Base-by-base conservation (phyloP, 2,888 invertebrate genomes). In the Caenorhabditis afra region DNA sequence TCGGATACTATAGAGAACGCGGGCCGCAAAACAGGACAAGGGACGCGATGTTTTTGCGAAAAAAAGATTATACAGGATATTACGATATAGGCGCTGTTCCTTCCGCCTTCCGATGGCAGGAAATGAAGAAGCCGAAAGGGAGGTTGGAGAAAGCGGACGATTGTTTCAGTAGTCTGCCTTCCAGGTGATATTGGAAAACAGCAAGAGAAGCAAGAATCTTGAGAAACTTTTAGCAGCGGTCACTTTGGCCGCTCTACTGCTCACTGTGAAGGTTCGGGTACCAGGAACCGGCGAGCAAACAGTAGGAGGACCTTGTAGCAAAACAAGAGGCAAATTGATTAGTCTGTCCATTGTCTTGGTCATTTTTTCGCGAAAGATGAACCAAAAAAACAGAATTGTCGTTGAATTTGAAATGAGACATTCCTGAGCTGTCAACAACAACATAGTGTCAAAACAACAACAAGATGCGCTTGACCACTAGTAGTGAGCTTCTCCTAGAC, bases 371-470 rank as follows among this genome's bases (percentile, higher is more conserved):
- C 23, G 53, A 14, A 57, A 47, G 52, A 73, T 64, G 57, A 45
- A 55, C 20, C 41, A 14, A 37, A 59, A 29, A 47, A 65, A 66
- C 57, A 50, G 59, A 74, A 74, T 74, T 59, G 59, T 59, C 66
- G 74, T 55, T 75, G 75, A 75, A 76, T 76, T 62, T 57, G 68
- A 68, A 68, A 76, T 76, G 76, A 76, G 76, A 76, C 76, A 76
- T 68, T 76, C 68, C 64, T 68, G 59, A 76, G 76, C 76, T 64
- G 68, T 68, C 76, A 68, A 68, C 68, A 76, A 67, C 67, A 66
- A 68, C 76, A 68, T 62, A 76, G 68, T 76, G 68, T 44, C 68
- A 76, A 76, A 76, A 76, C 76, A 76, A 76, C 76, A 76, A 76
- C 76, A 76, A 61, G 67, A 76, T 73, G 75, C 67, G 75, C 75